Conservation (phyloP, 2,797 vertebrate species). For the Scarus forsteni region DNA sequence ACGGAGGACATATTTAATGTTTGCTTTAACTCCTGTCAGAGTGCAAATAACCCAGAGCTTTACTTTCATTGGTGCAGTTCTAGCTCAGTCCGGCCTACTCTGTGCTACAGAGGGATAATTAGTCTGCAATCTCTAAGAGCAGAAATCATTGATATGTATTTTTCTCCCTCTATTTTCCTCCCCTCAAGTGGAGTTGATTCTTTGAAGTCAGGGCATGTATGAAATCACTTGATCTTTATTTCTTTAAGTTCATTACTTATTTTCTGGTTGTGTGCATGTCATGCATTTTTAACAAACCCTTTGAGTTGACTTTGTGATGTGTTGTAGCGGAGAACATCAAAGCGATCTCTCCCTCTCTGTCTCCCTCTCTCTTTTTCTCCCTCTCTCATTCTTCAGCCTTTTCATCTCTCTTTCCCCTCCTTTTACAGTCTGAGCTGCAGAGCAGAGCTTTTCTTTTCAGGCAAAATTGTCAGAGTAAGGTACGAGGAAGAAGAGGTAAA, state of each 20-base stretch:
- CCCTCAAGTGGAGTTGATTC: slow-evolving; percentile 88
- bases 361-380: slow-evolving; percentile 27
- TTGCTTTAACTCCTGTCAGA: slow-evolving; percentile 46
- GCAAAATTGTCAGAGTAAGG: slow-evolving; percentile 41
- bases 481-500: slow-evolving; percentile 22
- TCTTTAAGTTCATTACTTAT: slow-evolving; percentile 96
- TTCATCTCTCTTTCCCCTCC: slow-evolving; percentile 66
- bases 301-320: slow-evolving; percentile 97
- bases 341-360: slow-evolving; percentile 69
- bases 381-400: slow-evolving; percentile 68
- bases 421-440: slow-evolving; percentile 55
- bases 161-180: slow-evolving; percentile 70
- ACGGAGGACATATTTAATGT: slow-evolving; percentile 37
- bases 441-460: slow-evolving; percentile 56
- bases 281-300: slow-evolving; percentile 99
- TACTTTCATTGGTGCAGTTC: slow-evolving; percentile 39
- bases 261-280: slow-evolving; percentile 94
- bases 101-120: slow-evolving; percentile 67
- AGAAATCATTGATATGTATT: slow-evolving; percentile 78
- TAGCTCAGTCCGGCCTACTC: slow-evolving; percentile 43
- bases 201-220: slow-evolving; percentile 94
- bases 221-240: slow-evolving; percentile 97
- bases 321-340: slow-evolving; percentile 94
- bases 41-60: slow-evolving; percentile 50
- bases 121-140: slow-evolving; percentile 63